A percentile compares a stretch with the other conserved stretches of the same genome.
phyloP scores from a whole-genome alignment of 2,888 invertebrate species.

The Lasioglossum malachurum region DNA sequence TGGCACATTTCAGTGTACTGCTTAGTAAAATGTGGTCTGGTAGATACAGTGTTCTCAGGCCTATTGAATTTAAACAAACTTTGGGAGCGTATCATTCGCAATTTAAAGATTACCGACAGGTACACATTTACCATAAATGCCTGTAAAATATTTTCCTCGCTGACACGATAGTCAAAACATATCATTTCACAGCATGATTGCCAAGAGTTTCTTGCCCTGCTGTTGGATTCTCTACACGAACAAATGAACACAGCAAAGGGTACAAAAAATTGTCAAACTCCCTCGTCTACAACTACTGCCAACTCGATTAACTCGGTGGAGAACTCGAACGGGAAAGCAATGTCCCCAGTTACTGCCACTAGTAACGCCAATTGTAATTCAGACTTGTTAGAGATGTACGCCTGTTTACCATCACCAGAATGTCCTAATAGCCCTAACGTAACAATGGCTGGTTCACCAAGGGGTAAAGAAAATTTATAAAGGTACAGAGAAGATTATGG shows the following conservation, averaged over 20 bases:
- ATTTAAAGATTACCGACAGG: constrained; percentile 88
- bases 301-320: constrained; percentile 76
- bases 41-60: constrained; percentile 86
- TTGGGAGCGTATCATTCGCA: constrained; percentile 87
- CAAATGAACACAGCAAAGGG: constrained; percentile 86
- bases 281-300: constrained; percentile 80
- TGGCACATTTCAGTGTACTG: constrained; percentile 86
- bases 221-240: constrained; percentile 88
- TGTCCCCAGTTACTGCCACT: constrained; percentile 76
- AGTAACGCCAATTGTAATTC: constrained; percentile 72
- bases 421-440: constrained; percentile 81
- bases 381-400: constrained; percentile 78
- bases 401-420: constrained; percentile 77
- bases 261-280: constrained; percentile 78
- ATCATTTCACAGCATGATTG: constrained; percentile 87
- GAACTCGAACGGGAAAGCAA: constrained; percentile 73
- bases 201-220: constrained; percentile 88
- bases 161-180: neutral
- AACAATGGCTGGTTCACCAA: constrained; percentile 82
- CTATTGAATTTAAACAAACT: constrained; percentile 87
- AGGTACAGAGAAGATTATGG: neutral
- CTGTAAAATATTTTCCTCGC: neutral
- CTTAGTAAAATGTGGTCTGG: constrained; percentile 87
- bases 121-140: constrained; percentile 70
- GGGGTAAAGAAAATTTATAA: constrained; percentile 72